Percentiles rank a stretch among this genome's conserved stretches.
phyloP scores from a whole-genome alignment of 2,113 vertebrate species.

The Zapus hudsonius region DNA sequence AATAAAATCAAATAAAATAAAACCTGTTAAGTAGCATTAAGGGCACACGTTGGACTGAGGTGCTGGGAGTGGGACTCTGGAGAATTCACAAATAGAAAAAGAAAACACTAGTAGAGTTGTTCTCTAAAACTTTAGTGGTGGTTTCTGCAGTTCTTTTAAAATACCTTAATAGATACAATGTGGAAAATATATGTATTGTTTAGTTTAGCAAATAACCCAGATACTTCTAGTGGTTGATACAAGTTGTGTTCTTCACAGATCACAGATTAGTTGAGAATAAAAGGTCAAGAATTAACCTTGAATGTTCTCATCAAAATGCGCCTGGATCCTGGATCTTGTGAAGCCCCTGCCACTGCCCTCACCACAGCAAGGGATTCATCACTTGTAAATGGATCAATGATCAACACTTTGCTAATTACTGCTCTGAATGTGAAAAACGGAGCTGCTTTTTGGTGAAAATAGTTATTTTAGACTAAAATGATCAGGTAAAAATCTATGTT shows the following conservation, averaged over 20 bases:
- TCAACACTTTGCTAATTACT: background rate
- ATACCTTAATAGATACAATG: background rate
- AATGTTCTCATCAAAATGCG: too few species aligned
- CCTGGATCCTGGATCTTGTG: too few species aligned
- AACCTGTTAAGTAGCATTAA: background rate
- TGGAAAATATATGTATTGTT: background rate
- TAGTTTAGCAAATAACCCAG: background rate
- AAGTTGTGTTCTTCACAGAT: background rate
- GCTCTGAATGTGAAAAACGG: background rate
- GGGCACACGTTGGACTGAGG: background rate
- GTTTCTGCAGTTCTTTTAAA: background rate
- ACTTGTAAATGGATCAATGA: background rate
- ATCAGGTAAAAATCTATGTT: background rate
- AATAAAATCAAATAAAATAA: too few species aligned
- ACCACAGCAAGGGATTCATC: background rate
- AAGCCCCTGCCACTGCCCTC: background rate
- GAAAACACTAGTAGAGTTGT: background rate
- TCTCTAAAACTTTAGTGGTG: background rate
- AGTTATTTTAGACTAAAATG: background rate
- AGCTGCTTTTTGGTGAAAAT: background rate
- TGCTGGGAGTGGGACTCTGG: background rate
- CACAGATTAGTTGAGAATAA: background rate
- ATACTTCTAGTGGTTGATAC: background rate
- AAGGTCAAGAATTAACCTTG: background rate
- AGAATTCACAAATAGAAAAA: background rate